A percentile compares a stretch with the other conserved stretches of the same genome.
These are phyloP conservation scores for Ophraella communa DNA, from an alignment of 2,888 invertebrate genomes.

Conservation along the genomic window DNA sequence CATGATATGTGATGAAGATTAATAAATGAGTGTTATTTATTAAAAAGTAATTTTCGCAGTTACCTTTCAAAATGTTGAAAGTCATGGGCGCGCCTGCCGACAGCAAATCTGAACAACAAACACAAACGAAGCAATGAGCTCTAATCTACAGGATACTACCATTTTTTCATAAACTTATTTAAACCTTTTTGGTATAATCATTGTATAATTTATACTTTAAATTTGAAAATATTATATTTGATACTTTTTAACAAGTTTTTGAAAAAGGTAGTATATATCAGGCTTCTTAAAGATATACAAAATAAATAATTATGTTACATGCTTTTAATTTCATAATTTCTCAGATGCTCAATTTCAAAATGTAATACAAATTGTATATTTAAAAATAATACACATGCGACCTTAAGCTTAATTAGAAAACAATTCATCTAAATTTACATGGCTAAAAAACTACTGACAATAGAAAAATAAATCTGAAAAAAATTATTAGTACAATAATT, in stretches of 20 bases:
- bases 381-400: slow-evolving; percentile 50
- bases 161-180: slow-evolving; percentile 22
- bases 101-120: slow-evolving; percentile 80
- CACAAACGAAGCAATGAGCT: slow-evolving; percentile 67
- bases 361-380: slow-evolving; percentile 40
- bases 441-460: slow-evolving; percentile 35
- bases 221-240: background rate
- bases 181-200: too few species aligned
- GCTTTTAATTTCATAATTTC: slow-evolving; percentile 41
- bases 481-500: slow-evolving; percentile 16
- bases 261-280: slow-evolving; percentile 33
- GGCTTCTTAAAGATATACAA: slow-evolving; percentile 39
- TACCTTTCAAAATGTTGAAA: slow-evolving; percentile 89
- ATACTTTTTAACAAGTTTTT: slow-evolving; percentile 9
- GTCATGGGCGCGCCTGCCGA: slow-evolving; percentile 82
- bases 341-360: slow-evolving; percentile 36
- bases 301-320: slow-evolving; percentile 37
- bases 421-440: slow-evolving; percentile 35
- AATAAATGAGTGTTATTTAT: slow-evolving; percentile 36
- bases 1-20: slow-evolving; percentile 17
- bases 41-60: slow-evolving; percentile 58
- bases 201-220: too few species aligned
- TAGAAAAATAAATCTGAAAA: slow-evolving; percentile 17
- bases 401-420: slow-evolving; percentile 48
- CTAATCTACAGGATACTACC: slow-evolving; percentile 54